A percentile compares a stretch with the other conserved stretches of the same genome.
Conservation (phyloP, 2,888 invertebrate genomes). For the Idaea straminata region DNA sequence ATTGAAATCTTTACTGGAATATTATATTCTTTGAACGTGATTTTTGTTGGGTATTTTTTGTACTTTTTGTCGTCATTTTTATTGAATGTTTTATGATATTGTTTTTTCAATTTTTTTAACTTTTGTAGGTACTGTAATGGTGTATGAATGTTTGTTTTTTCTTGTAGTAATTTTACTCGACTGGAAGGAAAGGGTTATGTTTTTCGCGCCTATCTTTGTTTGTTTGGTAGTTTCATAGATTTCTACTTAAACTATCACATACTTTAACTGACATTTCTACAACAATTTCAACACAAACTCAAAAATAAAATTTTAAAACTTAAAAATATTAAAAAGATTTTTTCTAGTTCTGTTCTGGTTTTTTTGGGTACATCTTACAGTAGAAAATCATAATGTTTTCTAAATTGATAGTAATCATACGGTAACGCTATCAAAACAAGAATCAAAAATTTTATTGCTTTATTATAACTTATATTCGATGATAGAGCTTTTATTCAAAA, state of each 20-base stretch:
- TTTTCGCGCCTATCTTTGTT: too few relatives aligned
- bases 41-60: background rate
- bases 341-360: background rate
- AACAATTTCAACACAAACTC: too few relatives aligned
- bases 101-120: background rate
- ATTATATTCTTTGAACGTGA: background rate
- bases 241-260: too few relatives aligned
- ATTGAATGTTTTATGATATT: background rate
- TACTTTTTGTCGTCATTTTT: background rate
- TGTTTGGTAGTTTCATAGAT: too few relatives aligned
- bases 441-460: background rate
- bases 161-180: background rate
- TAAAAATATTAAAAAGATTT: background rate
- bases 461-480: background rate
- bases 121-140: background rate
- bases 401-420: background rate
- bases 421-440: background rate
- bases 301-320: background rate
- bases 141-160: background rate
- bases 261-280: too few relatives aligned
- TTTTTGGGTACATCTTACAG: background rate
- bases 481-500: background rate
- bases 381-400: background rate
- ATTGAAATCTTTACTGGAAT: constrained; percentile 32
- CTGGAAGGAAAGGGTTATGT: too few relatives aligned